Conservation (phyloP, 2,797 vertebrate species). For the Darevskia mixta region DNA sequence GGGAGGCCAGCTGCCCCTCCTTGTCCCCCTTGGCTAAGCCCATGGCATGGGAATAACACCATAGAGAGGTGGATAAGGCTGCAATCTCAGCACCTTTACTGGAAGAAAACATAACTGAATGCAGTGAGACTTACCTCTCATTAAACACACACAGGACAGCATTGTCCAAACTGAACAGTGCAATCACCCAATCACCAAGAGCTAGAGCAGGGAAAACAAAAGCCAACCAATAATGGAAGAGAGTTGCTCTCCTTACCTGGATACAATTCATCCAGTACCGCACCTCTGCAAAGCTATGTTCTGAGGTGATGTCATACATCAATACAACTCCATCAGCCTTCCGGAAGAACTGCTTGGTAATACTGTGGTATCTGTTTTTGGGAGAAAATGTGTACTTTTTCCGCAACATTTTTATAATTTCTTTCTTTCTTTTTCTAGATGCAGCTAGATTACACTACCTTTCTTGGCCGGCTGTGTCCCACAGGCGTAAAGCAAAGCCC, state of each 20-base stretch:
- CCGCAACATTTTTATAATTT: background rate
- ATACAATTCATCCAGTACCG: conserved; percentile 90
- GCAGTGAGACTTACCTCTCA: background rate
- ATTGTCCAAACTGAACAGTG: too few species aligned
- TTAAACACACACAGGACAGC: background rate
- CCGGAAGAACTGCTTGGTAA: conserved; percentile 90
- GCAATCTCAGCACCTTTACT: background rate
- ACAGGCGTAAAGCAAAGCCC: conserved; percentile 85
- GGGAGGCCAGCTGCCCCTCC: too few species aligned
- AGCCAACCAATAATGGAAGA: background rate
- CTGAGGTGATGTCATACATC: conserved; percentile 93
- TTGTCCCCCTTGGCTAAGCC: too few species aligned
- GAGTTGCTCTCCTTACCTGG: conserved; percentile 79
- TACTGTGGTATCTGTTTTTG: conserved; percentile 88
- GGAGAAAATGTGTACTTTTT: background rate
- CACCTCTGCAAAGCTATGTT: conserved; percentile 84
- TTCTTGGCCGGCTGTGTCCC: conserved; percentile 98
- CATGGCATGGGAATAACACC: background rate
- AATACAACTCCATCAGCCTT: conserved; percentile 91
- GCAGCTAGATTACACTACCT: conserved; percentile 79
- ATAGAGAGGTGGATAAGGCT: background rate
- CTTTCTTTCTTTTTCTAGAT: background rate
- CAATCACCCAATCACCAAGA: background rate
- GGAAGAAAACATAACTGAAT: background rate
- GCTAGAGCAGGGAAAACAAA: background rate